Percentiles rank a stretch among this genome's conserved stretches.
Evolutionary conservation across 2,888 invertebrate genomes (phyloP).

Genomic region (Conistra vaccinii): DNA sequence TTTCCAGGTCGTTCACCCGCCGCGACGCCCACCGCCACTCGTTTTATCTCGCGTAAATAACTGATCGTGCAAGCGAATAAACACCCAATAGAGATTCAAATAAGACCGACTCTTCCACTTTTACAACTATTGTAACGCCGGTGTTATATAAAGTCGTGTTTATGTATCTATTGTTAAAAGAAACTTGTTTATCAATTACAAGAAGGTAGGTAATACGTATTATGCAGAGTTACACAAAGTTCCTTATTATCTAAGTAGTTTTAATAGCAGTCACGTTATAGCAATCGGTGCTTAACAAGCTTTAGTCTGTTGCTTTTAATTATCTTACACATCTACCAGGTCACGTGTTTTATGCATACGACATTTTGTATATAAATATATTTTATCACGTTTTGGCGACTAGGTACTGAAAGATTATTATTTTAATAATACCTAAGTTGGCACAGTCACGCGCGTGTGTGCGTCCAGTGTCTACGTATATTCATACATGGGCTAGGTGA

Average conservation of each 20-base stretch:
- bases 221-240: conserved; percentile 73
- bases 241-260: conserved; percentile 59
- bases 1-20: conserved; percentile 89
- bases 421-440: conserved; percentile 11
- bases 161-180: conserved; percentile 86
- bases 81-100: conserved; percentile 65
- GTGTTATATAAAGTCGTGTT: conserved; percentile 86
- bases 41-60: conserved; percentile 88
- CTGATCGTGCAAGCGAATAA: conserved; percentile 70
- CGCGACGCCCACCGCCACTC: conserved; percentile 87
- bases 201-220: conserved; percentile 74
- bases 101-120: conserved; percentile 68
- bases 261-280: conserved; percentile 40
- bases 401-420: conserved; percentile 6
- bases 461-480: neutral
- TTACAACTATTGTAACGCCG: conserved; percentile 59
- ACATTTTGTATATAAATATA: conserved; percentile 20
- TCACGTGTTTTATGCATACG: conserved; percentile 37
- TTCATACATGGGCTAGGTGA: conserved; percentile 4
- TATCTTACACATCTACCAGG: conserved; percentile 9
- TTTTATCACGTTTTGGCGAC: conserved; percentile 38
- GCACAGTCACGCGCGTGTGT: neutral
- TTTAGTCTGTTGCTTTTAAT: conserved; percentile 40
- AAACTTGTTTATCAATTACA: conserved; percentile 88
- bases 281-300: conserved; percentile 30